phyloP scores from a whole-genome alignment of 2,113 vertebrate genomes.

The Burhinus oedicnemus region DNA sequence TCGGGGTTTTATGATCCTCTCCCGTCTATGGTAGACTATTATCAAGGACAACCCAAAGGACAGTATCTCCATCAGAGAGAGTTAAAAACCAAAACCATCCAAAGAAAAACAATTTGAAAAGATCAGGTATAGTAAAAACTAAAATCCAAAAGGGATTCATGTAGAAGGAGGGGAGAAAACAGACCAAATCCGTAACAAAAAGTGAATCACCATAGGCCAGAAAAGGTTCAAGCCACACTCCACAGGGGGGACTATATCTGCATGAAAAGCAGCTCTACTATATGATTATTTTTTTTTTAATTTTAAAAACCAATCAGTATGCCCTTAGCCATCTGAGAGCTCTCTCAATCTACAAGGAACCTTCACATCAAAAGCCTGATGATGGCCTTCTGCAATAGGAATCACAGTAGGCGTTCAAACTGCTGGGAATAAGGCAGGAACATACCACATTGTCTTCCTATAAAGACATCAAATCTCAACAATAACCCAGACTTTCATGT shows the following conservation, averaged over 20 bases:
- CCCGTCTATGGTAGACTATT: background rate
- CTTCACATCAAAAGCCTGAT: background rate
- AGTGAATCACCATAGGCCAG: background rate
- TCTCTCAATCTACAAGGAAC: background rate
- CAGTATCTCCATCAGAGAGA: background rate
- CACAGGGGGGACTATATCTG: background rate
- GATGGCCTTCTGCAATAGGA: background rate
- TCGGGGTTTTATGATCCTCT: background rate
- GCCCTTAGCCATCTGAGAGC: background rate
- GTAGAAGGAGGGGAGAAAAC: background rate
- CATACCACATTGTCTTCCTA: background rate
- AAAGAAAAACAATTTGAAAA: background rate
- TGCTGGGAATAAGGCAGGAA: background rate
- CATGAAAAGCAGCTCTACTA: background rate
- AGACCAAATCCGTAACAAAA: background rate
- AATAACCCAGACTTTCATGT: background rate
- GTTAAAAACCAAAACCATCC: background rate
- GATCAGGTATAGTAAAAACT: background rate
- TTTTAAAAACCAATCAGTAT: background rate
- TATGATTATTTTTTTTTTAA: background rate
- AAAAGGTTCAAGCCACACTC: background rate
- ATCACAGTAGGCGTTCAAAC: accelerated
- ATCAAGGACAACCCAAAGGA: background rate
- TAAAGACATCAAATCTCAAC: background rate
- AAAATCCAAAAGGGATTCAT: background rate